Base-by-base conservation (phyloP, 1,140 invertebrate species). In the Drosophila azteca region DNA sequence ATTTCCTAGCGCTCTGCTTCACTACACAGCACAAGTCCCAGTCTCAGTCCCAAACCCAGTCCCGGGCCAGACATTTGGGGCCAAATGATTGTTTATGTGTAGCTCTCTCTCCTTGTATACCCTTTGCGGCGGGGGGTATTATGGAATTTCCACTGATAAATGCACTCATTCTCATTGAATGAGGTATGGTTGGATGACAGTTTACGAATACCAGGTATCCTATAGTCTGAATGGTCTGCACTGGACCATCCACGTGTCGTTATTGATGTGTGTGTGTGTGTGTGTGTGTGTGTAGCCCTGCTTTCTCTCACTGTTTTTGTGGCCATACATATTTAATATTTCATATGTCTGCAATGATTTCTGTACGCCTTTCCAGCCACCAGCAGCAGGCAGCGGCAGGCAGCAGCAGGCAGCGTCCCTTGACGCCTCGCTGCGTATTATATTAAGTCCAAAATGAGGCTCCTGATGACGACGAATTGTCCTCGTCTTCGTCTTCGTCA, bases 341-440 rank as follows among this genome's bases (percentile, higher is more conserved):
- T 88, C 83, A 88, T 88, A 88, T 83, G 84, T 88, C 83, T 88
- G 84, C 84, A 89, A 88, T 79, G 83, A 88, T 88, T 88, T 88
- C 24, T 74, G 46, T 79, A 82, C 81, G 77, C 71, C 77, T 68
- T 61, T 69, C 67, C 52, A 70, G 67, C 65, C 41, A 39, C 35
- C 11, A 39, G 17, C 17, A 20, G 17, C 17, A 20, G 35, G 35
- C 39, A 51, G 29, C 50, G 39, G 31, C 17, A 20, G 17, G 17
- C 17, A 20, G 17, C 17, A 1, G 31, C 59, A 68, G 35, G 43
- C 45, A 22, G 17, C 54, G 57, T 79, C 80, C 70, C 65, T 71
- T 64, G 71, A 53, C 77, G 80, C 79, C 76, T 82, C 74, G 69
- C 81, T 84, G 81, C 78, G 83, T 88, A 87, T 87, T 88, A 87